Evolutionary conservation across 1,140 invertebrate genomes (phyloP).

Genomic region (Cyphomyrmex costatus): DNA sequence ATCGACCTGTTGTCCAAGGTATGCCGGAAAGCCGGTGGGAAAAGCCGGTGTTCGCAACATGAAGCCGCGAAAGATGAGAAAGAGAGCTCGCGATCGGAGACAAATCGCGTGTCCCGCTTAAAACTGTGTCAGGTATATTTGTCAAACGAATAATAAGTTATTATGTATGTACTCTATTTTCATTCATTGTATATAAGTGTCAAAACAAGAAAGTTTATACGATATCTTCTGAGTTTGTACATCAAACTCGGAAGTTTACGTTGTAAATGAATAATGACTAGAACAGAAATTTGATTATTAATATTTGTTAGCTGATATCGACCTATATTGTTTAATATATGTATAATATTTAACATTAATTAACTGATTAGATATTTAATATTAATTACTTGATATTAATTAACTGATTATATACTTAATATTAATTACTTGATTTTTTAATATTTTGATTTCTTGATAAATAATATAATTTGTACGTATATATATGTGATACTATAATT

Average conservation of each 20-base stretch:
- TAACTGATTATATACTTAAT: no score
- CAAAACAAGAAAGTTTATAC: not conserved
- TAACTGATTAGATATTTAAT: no score
- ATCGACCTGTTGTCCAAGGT: conserved; percentile 87
- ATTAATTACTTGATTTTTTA: conserved; percentile 7
- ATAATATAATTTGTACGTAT: not conserved
- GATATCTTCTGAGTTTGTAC: not conserved
- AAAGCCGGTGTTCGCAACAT: conserved; percentile 74
- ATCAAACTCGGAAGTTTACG: no score
- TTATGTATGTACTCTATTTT: not conserved
- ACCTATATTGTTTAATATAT: no score
- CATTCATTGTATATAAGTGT: not conserved
- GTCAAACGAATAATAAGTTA: not conserved
- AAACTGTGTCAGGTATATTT: conserved; percentile 80
- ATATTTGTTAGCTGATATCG: no score
- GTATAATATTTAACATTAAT: no score
- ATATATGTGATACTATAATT: conserved; percentile 4
- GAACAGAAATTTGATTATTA: not conserved
- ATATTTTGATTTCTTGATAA: not conserved
- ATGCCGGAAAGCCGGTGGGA: conserved; percentile 86
- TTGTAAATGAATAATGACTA: not conserved
- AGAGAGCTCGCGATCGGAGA: not conserved
- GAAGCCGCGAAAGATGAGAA: not conserved
- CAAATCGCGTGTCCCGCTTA: conserved; percentile 73
- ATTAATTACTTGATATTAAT: no score